Evolutionary conservation across 2,888 invertebrate genomes (phyloP).

Genomic region (Neoaliturus tenellus): DNA sequence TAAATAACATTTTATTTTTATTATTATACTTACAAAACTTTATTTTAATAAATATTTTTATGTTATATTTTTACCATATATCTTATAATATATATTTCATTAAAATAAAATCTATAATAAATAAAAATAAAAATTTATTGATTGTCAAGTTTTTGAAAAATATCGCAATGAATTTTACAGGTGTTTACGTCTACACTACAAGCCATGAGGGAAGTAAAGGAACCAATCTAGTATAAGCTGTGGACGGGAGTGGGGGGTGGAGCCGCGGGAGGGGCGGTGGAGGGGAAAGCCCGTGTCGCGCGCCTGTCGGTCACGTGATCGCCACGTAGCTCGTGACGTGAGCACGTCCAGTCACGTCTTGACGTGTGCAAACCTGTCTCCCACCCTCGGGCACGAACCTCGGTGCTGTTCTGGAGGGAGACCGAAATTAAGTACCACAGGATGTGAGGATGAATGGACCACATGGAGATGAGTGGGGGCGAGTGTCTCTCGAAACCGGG

Average conservation of each 20-base stretch:
- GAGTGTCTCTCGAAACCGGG: background rate
- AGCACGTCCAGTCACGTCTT: constrained; percentile 51
- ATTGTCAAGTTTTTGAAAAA: too few relatives aligned
- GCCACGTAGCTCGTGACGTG: constrained; percentile 16
- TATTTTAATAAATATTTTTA: too few relatives aligned
- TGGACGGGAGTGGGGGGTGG: background rate
- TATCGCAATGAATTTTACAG: too few relatives aligned
- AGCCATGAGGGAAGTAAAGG: constrained; percentile 46
- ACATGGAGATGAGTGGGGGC: constrained; percentile 43
- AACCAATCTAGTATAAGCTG: background rate
- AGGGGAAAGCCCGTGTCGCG: constrained; percentile 11
- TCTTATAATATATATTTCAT: too few relatives aligned
- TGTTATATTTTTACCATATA: too few relatives aligned
- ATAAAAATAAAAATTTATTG: too few relatives aligned
- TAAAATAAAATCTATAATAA: too few relatives aligned
- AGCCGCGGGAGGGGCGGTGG: background rate
- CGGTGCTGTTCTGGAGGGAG: constrained; percentile 71
- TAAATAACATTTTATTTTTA: too few relatives aligned
- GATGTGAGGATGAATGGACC: constrained; percentile 24
- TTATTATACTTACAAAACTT: too few relatives aligned
- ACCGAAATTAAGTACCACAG: constrained; percentile 59
- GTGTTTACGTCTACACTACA: too few relatives aligned
- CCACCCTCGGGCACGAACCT: constrained; percentile 75
- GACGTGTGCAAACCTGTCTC: constrained; percentile 52
- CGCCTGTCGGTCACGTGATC: constrained; percentile 4